These are phyloP conservation scores for Leuciscus waleckii DNA, from an alignment of 2,797 vertebrate genomes.

Conservation along the genomic window DNA sequence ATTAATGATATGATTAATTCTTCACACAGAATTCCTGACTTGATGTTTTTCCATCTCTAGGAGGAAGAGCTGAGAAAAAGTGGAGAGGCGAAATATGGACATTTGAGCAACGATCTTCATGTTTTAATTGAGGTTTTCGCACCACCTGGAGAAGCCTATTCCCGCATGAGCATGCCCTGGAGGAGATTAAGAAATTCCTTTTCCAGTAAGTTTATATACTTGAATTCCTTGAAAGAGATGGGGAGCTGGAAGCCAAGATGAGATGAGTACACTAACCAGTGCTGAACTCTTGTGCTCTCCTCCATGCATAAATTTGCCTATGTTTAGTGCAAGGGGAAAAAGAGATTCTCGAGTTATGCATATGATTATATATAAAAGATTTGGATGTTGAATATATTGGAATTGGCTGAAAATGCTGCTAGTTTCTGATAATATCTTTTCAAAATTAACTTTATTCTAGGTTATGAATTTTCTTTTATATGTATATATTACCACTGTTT, in stretches of 20 bases:
- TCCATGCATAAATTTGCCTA: conserved; percentile 38
- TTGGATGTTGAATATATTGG: background rate
- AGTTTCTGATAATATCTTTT: background rate
- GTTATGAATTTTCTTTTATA: background rate
- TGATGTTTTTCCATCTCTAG: conserved; percentile 73
- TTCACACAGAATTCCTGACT: conserved; percentile 26
- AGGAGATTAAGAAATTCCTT: conserved; percentile 99
- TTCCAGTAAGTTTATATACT: conserved; percentile 89
- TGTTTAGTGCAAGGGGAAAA: conserved; percentile 46
- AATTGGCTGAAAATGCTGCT: background rate
- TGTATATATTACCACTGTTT: background rate
- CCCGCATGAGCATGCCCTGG: conserved; percentile 98
- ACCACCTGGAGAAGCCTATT: conserved; percentile 97
- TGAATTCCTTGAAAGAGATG: conserved; percentile 49
- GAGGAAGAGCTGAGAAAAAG: conserved; percentile 98
- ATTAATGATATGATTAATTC: conserved; percentile 30
- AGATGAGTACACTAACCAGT: conserved; percentile 27
- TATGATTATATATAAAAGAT: conserved; percentile 42
- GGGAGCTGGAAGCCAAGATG: conserved; percentile 32
- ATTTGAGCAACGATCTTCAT: conserved; percentile 97
- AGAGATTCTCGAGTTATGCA: conserved; percentile 40
- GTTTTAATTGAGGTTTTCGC: conserved; percentile 99
- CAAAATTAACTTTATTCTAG: background rate
- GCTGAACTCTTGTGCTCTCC: conserved; percentile 34
- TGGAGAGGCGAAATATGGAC: conserved; percentile 94